Conservation (phyloP, 2,113 vertebrate species). For the Limnothrissa miodon region DNA sequence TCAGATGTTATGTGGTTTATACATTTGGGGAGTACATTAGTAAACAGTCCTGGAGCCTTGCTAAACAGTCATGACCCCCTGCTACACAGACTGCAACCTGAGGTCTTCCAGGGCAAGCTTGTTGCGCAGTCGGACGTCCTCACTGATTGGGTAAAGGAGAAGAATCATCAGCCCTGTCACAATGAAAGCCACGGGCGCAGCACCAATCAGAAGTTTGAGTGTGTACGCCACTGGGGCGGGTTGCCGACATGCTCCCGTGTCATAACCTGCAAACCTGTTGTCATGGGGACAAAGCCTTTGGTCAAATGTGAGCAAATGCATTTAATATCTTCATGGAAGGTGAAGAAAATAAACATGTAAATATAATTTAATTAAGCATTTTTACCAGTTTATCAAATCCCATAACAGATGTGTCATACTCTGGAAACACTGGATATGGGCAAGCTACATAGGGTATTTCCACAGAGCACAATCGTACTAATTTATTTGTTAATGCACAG, state of each 20-base stretch:
- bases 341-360: neutral
- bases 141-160: constrained; percentile 81
- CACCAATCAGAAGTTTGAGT: constrained; percentile 89
- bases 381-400: neutral
- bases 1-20: constrained; percentile 1
- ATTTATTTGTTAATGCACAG: neutral
- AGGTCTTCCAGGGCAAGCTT: constrained; percentile 76
- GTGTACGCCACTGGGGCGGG: constrained; percentile 79
- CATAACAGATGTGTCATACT: neutral
- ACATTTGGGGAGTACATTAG: neutral
- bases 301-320: neutral
- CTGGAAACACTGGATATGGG: neutral
- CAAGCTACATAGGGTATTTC: neutral
- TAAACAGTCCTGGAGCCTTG: neutral
- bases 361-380: neutral
- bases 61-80: neutral
- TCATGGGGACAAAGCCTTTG: constrained; percentile 24
- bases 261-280: constrained; percentile 86
- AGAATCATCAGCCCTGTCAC: constrained; percentile 83
- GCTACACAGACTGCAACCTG: constrained; percentile 69
- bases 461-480: neutral
- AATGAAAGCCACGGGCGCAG: constrained; percentile 85
- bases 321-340: neutral
- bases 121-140: constrained; percentile 76
- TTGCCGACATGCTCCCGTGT: constrained; percentile 83